Evolutionary conservation across 2,113 vertebrate species (phyloP), one percentile per base, ranked within the genome.

Genomic region (Fulmarus glacialis): DNA sequence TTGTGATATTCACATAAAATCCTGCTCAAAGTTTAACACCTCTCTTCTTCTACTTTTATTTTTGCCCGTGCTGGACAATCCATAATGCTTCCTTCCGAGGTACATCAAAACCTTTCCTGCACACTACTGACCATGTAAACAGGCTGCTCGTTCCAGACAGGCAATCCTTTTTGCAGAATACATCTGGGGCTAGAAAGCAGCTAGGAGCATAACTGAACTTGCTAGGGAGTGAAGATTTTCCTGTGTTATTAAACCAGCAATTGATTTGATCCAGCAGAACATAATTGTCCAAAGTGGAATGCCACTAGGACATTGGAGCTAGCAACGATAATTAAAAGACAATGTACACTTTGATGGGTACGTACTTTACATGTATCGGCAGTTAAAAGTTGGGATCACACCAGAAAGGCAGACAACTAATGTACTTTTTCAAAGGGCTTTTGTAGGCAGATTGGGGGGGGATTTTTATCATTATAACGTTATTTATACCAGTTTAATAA

Each of bases 321-420:
- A 73, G n/a, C 0, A 4, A 45, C 24, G 20, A 36, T 32, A 20
- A 78, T n/a, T 89, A 50, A 70, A 86, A 66, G 27, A 23, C 16
- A 77, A 63, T n/a, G 6, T n/a, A 32, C 8, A 21, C 17, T 86
- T 87, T 73, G 45, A 66, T 7, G 55, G 9, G 20, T 34, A 43
- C 1, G 2, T 32, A 50, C 18, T 55, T 64, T 17, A 40, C 36
- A 26, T 11, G 3, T 11, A 19, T 9, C 1, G 0, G 16, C 21
- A 73, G 42, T 30, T 85, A 62, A 85, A 96, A 38, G 13, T 14
- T 82, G 48, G 11, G 26, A 50, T 50, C 11, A 42, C 18, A 53
- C 6, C 50, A 83, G 58, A 62, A 79, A 75, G 13, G 8, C 16
- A 84, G 60, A 72, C 4, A 40, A n/a, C 18, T 55, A 42, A 53